phyloP scores from a whole-genome alignment of 2,797 vertebrate genomes.

The Telmatherina bonti region DNA sequence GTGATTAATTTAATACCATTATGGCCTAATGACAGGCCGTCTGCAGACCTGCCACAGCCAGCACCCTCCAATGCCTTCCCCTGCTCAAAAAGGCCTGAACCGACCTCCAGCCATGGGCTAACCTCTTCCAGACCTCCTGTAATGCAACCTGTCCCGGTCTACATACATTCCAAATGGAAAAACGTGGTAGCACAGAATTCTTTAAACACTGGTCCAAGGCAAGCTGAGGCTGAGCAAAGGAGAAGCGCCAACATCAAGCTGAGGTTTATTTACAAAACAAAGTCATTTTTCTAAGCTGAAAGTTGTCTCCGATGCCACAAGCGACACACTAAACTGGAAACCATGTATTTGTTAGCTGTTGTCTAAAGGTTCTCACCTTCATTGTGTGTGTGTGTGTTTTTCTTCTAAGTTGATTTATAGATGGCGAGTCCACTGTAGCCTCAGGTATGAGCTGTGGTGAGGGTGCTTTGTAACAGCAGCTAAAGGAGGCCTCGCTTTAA shows the following conservation, averaged over 20 bases:
- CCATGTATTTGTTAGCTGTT: constrained; percentile 22
- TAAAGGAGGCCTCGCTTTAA: constrained; percentile 69
- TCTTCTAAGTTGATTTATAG: constrained; percentile 62
- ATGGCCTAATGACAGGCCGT: constrained; percentile 89
- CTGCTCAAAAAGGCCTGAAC: constrained; percentile 53
- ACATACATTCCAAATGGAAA: constrained; percentile 52
- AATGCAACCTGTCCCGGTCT: constrained; percentile 36
- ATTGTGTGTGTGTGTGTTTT: neutral
- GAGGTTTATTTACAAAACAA: constrained; percentile 70
- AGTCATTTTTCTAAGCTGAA: constrained; percentile 48
- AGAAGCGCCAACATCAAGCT: constrained; percentile 62
- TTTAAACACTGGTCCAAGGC: constrained; percentile 42
- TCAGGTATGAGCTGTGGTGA: constrained; percentile 70
- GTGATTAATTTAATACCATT: constrained; percentile 90
- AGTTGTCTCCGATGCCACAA: constrained; percentile 51
- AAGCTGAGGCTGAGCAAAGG: constrained; percentile 31
- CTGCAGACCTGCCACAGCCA: constrained; percentile 77
- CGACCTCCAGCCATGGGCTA: constrained; percentile 54
- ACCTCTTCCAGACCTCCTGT: constrained; percentile 49
- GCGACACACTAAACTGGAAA: constrained; percentile 47
- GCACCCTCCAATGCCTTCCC: constrained; percentile 57
- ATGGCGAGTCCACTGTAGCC: constrained; percentile 57
- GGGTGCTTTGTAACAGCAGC: constrained; percentile 74
- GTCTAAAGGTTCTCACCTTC: constrained; percentile 38
- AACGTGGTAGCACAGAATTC: constrained; percentile 47